Conservation (phyloP, 2,888 invertebrate species). For the Suillia variegata region DNA sequence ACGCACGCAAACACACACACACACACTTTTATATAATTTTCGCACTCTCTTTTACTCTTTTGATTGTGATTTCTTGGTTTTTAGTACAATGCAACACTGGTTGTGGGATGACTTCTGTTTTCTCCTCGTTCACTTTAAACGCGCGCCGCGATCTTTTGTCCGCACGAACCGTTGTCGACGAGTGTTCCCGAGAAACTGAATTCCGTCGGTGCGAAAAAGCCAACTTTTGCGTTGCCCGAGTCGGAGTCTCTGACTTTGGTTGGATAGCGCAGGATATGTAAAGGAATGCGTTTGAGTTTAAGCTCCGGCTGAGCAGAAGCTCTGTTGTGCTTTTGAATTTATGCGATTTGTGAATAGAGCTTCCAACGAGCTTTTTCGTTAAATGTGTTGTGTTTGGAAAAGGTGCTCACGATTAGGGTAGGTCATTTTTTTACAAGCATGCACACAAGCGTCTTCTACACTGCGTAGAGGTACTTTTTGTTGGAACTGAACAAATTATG, state of each 20-base stretch:
- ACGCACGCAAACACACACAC: neutral
- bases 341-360: no score
- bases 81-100: constrained; percentile 25
- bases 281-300: constrained; percentile 30
- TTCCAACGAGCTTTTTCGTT: no score
- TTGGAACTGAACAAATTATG: no score
- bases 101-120: constrained; percentile 15
- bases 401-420: no score
- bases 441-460: no score
- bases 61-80: no score
- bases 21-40: neutral
- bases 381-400: no score
- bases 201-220: constrained; percentile 22
- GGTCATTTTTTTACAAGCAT: no score
- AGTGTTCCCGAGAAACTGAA: constrained; percentile 47
- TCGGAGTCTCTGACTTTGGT: no score
- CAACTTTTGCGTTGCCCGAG: no score
- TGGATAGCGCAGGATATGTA: constrained; percentile 22
- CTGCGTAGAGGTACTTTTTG: no score
- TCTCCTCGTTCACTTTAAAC: constrained; percentile 23
- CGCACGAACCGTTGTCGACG: constrained; percentile 34
- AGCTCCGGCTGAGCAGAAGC: constrained; percentile 30
- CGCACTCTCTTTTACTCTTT: no score
- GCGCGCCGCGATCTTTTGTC: constrained; percentile 34
- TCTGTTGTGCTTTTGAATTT: constrained; percentile 19